phyloP scores from a whole-genome alignment of 1,140 invertebrate species.

The Pogonomyrmex californicus region DNA sequence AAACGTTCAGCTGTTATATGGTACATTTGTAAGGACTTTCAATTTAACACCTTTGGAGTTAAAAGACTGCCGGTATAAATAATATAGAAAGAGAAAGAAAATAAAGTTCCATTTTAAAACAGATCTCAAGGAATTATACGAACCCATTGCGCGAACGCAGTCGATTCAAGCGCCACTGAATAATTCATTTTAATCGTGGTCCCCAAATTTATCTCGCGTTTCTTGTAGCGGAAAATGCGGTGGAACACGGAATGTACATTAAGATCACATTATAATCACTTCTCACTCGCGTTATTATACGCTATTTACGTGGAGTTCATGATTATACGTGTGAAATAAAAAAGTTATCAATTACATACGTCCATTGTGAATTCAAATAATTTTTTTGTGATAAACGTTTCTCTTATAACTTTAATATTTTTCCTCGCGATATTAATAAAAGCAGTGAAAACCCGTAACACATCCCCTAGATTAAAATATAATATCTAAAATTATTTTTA shows the following conservation, averaged over 20 bases:
- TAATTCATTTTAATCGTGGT: slow-evolving; percentile 77
- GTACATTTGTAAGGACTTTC: slow-evolving; percentile 15
- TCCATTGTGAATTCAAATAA: not conserved
- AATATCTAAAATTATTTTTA: not conserved
- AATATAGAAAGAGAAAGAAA: slow-evolving; percentile 23
- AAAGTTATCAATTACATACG: not conserved
- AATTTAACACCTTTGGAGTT: slow-evolving; percentile 17
- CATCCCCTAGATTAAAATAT: not conserved
- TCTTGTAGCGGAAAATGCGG: slow-evolving; percentile 59
- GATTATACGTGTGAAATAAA: slow-evolving; percentile 25
- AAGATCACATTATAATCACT: slow-evolving; percentile 60
- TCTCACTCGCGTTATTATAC: slow-evolving; percentile 47
- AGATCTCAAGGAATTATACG: slow-evolving; percentile 60
- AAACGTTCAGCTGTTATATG: not conserved
- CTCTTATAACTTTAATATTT: not conserved
- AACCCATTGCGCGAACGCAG: slow-evolving; percentile 53
- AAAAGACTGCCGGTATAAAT: slow-evolving; percentile 13
- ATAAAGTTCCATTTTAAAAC: slow-evolving; percentile 34
- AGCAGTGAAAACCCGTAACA: not conserved
- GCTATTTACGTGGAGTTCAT: slow-evolving; percentile 27
- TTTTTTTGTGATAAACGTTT: not conserved
- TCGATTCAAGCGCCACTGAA: slow-evolving; percentile 70
- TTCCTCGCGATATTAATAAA: not conserved
- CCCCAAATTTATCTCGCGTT: slow-evolving; percentile 74
- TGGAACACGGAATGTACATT: slow-evolving; percentile 63